A percentile compares a stretch with the other conserved stretches of the same genome.
These are phyloP conservation scores for Darevskia mixta DNA, from an alignment of 2,797 vertebrate genomes.

Conservation along the genomic window DNA sequence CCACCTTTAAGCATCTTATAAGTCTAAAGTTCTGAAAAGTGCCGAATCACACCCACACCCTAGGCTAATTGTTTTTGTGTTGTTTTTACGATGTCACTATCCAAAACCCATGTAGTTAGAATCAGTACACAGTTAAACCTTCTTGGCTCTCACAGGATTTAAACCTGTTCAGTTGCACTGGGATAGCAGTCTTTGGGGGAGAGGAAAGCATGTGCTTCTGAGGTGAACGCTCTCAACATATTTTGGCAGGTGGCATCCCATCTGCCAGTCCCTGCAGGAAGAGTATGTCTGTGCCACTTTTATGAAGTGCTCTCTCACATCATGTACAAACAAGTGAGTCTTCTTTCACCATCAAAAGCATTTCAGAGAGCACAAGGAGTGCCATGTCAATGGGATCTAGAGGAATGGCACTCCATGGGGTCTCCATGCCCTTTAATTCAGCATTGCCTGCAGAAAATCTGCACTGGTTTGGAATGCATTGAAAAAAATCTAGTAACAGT, in stretches of 20 bases:
- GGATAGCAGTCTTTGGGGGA: neutral
- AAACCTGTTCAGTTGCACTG: neutral
- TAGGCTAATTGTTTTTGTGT: neutral
- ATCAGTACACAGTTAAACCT: neutral
- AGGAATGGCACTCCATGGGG: neutral
- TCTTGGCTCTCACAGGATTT: neutral
- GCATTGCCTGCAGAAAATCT: neutral
- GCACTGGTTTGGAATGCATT: conserved; percentile 6
- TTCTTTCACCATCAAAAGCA: neutral
- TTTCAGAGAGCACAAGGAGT: neutral
- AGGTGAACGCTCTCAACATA: neutral
- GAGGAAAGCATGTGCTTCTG: neutral
- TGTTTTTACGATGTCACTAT: too few relatives aligned
- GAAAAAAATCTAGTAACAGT: conserved; percentile 37
- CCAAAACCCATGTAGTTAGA: too few relatives aligned
- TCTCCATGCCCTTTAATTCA: neutral
- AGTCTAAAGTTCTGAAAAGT: neutral
- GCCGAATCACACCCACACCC: neutral
- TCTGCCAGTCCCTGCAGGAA: neutral
- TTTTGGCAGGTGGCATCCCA: neutral
- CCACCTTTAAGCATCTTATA: neutral
- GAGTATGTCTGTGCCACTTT: neutral
- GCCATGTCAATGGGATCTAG: neutral
- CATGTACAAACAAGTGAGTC: neutral
- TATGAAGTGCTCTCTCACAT: neutral